These are phyloP conservation scores for Tetranychus truncatus DNA, from an alignment of 2,888 invertebrate genomes.

Conservation along the genomic window DNA sequence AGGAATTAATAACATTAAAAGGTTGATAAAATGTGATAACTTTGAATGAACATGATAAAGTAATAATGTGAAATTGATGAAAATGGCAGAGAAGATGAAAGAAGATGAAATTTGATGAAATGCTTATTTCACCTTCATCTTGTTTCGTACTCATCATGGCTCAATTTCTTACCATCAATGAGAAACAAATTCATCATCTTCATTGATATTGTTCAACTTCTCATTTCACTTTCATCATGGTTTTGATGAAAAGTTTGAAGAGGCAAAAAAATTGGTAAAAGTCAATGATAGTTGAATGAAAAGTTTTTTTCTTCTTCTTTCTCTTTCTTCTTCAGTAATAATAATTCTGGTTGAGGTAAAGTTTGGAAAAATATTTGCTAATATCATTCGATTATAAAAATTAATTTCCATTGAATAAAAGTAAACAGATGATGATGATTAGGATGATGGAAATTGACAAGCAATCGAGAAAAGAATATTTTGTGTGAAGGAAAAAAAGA, in stretches of 20 bases:
- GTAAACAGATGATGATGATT: neutral
- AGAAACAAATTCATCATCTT: too few species aligned
- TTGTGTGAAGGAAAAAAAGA: neutral
- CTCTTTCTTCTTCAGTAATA: neutral
- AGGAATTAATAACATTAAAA: too few species aligned
- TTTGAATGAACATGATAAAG: too few species aligned
- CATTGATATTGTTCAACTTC: too few species aligned
- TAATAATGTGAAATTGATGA: too few species aligned
- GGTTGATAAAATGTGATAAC: too few species aligned
- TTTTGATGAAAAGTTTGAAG: neutral
- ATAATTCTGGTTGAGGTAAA: too few species aligned
- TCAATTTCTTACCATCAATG: too few species aligned
- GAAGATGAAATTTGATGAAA: too few species aligned
- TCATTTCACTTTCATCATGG: neutral
- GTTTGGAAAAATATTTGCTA: neutral
- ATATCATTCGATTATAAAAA: neutral
- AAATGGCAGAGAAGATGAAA: too few species aligned
- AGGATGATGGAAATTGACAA: neutral
- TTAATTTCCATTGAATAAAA: neutral
- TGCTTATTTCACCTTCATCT: too few species aligned
- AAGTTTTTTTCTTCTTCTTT: neutral
- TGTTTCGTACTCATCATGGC: too few species aligned
- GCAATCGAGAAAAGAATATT: neutral
- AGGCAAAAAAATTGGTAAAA: neutral
- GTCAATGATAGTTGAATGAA: neutral